Evolutionary conservation across 2,797 vertebrate species (phyloP).

Genomic region (Pangasius sanitwongsei): DNA sequence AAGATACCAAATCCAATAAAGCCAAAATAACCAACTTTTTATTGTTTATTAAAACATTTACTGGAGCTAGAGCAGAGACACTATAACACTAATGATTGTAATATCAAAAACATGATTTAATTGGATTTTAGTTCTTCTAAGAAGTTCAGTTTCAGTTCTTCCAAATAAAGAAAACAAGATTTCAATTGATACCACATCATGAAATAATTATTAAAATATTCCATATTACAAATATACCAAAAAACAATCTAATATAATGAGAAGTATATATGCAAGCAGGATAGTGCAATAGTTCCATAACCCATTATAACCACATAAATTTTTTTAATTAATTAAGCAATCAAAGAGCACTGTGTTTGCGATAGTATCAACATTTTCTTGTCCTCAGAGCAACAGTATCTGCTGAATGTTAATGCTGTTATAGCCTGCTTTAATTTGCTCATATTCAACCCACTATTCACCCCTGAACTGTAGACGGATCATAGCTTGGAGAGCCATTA

Average conservation of each 20-base stretch:
- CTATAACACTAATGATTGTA: conserved; percentile 29
- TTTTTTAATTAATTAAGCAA: conserved; percentile 75
- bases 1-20: neutral
- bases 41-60: neutral
- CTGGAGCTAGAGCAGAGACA: neutral
- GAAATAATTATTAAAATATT: conserved; percentile 1
- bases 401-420: neutral
- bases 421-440: conserved; percentile 50
- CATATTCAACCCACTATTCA: conserved; percentile 40
- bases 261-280: conserved; percentile 42
- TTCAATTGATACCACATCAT: neutral
- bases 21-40: neutral
- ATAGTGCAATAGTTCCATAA: conserved; percentile 45
- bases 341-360: conserved; percentile 66
- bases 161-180: neutral
- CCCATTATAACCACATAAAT: conserved; percentile 73
- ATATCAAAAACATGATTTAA: neutral
- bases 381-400: conserved; percentile 64
- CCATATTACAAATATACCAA: conserved; percentile 35
- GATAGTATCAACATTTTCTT: conserved; percentile 55
- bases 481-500: conserved; percentile 85
- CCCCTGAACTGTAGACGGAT: conserved; percentile 64
- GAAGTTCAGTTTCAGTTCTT: neutral
- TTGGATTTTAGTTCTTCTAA: too few species aligned
- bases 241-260: conserved; percentile 31